Conservation (phyloP, 2,113 vertebrate species). For the Archocentrus centrarchus region DNA sequence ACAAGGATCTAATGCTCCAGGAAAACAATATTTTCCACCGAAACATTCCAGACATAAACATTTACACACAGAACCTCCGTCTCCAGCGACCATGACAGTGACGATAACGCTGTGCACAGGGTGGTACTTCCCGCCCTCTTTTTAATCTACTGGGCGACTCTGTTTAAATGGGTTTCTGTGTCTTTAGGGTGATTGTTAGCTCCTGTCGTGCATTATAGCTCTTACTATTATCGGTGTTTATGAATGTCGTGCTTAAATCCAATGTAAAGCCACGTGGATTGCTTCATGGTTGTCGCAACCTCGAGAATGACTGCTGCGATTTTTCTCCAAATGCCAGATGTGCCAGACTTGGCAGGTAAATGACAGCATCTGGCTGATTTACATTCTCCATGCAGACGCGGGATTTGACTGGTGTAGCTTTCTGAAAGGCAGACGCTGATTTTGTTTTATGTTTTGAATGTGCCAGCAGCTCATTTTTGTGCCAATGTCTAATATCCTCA, state of each 20-base stretch:
- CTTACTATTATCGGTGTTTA: slow-evolving; percentile 51
- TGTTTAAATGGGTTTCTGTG: slow-evolving; percentile 25
- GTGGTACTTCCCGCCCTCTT: neutral
- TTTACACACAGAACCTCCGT: slow-evolving; percentile 20
- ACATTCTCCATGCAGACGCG: neutral
- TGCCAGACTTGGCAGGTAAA: slow-evolving; percentile 29
- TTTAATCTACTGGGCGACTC: slow-evolving; percentile 34
- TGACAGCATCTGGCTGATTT: neutral
- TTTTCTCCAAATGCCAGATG: slow-evolving; percentile 28
- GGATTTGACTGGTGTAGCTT: slow-evolving; percentile 13
- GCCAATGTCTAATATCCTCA: slow-evolving; percentile 14
- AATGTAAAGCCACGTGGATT: slow-evolving; percentile 43
- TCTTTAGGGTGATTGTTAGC: slow-evolving; percentile 41
- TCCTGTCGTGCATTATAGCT: slow-evolving; percentile 46
- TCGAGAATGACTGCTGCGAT: slow-evolving; percentile 7
- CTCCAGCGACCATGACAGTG: slow-evolving; percentile 13
- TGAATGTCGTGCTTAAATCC: slow-evolving; percentile 61
- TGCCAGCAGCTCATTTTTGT: slow-evolving; percentile 26
- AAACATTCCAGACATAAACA: slow-evolving; percentile 66
- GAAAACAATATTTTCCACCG: slow-evolving; percentile 29
- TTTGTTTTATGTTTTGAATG: neutral
- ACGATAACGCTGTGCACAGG: slow-evolving; percentile 28
- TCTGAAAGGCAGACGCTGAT: neutral
- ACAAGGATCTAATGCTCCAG: neutral
- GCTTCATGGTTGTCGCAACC: slow-evolving; percentile 2